Conservation (phyloP, 2,888 invertebrate species). For the Aleiodes leptofemur region DNA sequence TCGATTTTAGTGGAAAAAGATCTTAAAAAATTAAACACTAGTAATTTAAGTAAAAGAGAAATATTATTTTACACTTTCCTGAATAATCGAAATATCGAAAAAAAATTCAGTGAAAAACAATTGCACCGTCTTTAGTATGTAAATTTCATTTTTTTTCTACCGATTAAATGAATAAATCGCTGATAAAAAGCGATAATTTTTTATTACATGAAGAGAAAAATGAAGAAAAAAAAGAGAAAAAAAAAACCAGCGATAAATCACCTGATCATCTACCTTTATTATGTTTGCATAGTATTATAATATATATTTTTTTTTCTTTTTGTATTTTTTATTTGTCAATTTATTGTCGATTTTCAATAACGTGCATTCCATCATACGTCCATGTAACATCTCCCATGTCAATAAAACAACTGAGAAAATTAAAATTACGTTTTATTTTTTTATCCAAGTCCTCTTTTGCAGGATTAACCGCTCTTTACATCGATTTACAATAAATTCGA, state of each 20-base stretch:
- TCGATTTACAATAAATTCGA: too few species aligned
- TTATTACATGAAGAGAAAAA: too few species aligned
- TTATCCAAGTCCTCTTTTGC: too few species aligned
- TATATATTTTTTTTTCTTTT: too few species aligned
- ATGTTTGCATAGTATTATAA: slow-evolving; percentile 1
- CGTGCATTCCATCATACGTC: slow-evolving; percentile 68
- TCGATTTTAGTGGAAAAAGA: too few species aligned
- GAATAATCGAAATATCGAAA: slow-evolving; percentile 20
- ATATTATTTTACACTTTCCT: slow-evolving; percentile 39
- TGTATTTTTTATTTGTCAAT: slow-evolving; percentile 44
- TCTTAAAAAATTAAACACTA: too few species aligned
- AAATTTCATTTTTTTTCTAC: slow-evolving; percentile 56
- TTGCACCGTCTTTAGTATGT: slow-evolving; percentile 53
- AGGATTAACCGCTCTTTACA: too few species aligned
- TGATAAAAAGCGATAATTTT: too few species aligned
- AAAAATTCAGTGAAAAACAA: slow-evolving; percentile 24
- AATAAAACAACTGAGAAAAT: slow-evolving; percentile 62
- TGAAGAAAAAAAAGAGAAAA: too few species aligned
- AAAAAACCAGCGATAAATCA: too few species aligned
- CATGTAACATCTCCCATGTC: slow-evolving; percentile 69
- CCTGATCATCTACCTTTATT: too few species aligned
- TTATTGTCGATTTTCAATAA: slow-evolving; percentile 61
- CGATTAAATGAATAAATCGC: slow-evolving; percentile 33
- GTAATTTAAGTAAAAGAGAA: neutral
- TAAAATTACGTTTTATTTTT: too few species aligned